Evolutionary conservation across 2,113 vertebrate genomes (phyloP).

Genomic region (Thalassoma bifasciatum): DNA sequence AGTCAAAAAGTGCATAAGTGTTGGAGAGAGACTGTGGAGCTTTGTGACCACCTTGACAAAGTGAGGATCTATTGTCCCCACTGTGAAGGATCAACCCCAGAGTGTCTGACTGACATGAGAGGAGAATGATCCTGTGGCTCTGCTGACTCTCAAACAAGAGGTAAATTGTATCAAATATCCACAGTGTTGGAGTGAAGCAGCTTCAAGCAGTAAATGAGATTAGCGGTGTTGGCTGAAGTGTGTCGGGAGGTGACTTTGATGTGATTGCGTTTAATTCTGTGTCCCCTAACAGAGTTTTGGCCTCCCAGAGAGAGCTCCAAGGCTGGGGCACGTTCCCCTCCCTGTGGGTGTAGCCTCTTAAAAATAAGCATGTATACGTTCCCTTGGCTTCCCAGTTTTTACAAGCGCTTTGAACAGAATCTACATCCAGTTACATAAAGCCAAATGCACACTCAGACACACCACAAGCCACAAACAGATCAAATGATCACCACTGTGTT

Average conservation of each 20-base stretch:
- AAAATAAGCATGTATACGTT: slow-evolving; percentile 62
- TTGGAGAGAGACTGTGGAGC: background rate
- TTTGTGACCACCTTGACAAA: slow-evolving; percentile 6
- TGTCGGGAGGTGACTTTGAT: slow-evolving; percentile 40
- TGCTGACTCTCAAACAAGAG: slow-evolving; percentile 29
- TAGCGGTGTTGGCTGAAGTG: slow-evolving; percentile 41
- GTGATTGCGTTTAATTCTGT: slow-evolving; percentile 42
- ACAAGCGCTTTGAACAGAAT: slow-evolving; percentile 44
- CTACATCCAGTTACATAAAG: slow-evolving; percentile 36
- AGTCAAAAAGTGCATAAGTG: background rate
- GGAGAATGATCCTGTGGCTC: slow-evolving; percentile 11
- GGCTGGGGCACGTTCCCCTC: slow-evolving; percentile 21
- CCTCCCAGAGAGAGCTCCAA: slow-evolving; percentile 26
- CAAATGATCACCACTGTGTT: slow-evolving; percentile 55
- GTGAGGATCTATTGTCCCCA: slow-evolving; percentile 19
- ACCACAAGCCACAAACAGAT: slow-evolving; percentile 54
- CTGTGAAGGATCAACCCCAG: slow-evolving; percentile 17
- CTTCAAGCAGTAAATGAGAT: slow-evolving; percentile 59
- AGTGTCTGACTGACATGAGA: background rate
- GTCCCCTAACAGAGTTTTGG: slow-evolving; percentile 30
- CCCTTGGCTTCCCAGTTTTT: slow-evolving; percentile 30
- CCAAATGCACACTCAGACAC: slow-evolving; percentile 23
- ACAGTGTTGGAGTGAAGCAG: slow-evolving; percentile 31
- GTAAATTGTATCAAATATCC: slow-evolving; percentile 54
- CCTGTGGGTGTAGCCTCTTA: slow-evolving; percentile 38